Conservation (phyloP, 2,888 invertebrate genomes). For the Tribolium freemani region DNA sequence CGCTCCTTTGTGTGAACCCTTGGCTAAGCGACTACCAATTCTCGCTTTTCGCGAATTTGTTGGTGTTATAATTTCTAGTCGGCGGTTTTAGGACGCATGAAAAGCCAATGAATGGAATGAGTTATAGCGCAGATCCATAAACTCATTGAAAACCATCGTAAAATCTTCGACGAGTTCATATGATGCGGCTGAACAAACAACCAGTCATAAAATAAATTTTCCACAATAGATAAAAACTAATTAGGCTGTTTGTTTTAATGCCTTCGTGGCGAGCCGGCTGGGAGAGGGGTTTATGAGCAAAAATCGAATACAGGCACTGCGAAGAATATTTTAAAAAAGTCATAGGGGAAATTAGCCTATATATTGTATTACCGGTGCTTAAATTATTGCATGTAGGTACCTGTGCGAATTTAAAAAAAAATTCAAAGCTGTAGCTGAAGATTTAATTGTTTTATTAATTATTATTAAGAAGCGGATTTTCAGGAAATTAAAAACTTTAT, state of each 20-base stretch:
- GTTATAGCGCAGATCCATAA: constrained; percentile 51
- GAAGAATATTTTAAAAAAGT: too few species aligned
- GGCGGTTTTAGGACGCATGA: constrained; percentile 49
- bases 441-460: too few species aligned
- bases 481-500: too few species aligned
- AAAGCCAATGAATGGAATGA: constrained; percentile 50
- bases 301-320: neutral
- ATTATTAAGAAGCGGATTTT: too few species aligned
- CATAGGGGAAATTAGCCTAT: too few species aligned
- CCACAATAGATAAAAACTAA: constrained; percentile 51
- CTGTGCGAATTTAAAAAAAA: too few species aligned
- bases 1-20: constrained; percentile 35
- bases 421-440: too few species aligned
- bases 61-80: constrained; percentile 47
- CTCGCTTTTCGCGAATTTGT: neutral
- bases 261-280: neutral
- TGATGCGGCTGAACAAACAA: constrained; percentile 49
- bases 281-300: neutral
- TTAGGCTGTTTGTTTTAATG: constrained; percentile 48
- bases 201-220: constrained; percentile 51
- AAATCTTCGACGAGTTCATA: constrained; percentile 56
- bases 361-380: too few species aligned
- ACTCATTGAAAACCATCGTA: constrained; percentile 52
- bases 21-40: constrained; percentile 19
- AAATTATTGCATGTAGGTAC: too few species aligned